phyloP scores from a whole-genome alignment of 2,113 vertebrate genomes.

The Ovis aries region DNA sequence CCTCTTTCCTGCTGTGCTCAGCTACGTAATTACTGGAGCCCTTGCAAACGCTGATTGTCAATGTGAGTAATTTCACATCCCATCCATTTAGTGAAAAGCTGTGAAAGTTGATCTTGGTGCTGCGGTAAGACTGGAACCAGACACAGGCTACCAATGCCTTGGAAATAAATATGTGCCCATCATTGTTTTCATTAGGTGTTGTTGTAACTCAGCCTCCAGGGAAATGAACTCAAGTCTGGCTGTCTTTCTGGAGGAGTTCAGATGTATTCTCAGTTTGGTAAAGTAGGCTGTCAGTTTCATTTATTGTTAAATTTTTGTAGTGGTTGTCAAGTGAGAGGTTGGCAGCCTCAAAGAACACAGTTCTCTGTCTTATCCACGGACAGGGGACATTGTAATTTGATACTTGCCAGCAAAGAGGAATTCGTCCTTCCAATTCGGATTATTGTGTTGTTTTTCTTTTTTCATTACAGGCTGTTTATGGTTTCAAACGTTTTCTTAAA shows the following conservation, averaged over 20 bases:
- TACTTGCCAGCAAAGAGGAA: slow-evolving; percentile 30
- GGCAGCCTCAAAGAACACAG: slow-evolving; percentile 36
- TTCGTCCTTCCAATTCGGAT: slow-evolving; percentile 14
- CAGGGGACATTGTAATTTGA: slow-evolving; percentile 29
- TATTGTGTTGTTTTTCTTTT: background rate
- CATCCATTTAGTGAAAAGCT: slow-evolving; percentile 48
- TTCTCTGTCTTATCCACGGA: slow-evolving; percentile 57
- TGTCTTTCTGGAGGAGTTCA: slow-evolving; percentile 22
- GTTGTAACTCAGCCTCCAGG: background rate
- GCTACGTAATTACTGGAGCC: slow-evolving; percentile 26
- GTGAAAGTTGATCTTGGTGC: slow-evolving; percentile 51
- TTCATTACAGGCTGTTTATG: background rate
- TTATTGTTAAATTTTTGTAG: slow-evolving; percentile 49
- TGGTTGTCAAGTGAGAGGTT: slow-evolving; percentile 55
- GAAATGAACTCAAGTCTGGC: background rate
- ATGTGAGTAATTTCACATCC: slow-evolving; percentile 55
- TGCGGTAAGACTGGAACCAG: slow-evolving; percentile 23
- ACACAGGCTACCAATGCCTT: background rate
- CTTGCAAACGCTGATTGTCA: slow-evolving; percentile 48
- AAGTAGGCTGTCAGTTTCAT: slow-evolving; percentile 52
- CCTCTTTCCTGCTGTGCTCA: background rate
- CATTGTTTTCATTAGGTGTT: background rate
- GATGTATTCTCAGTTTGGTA: background rate
- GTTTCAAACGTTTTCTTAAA: slow-evolving; percentile 62
- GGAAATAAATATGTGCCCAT: background rate